Evolutionary conservation across 2,113 vertebrate genomes (phyloP), one percentile per base, ranked within the genome.

Genomic region (Merops nubicus): DNA sequence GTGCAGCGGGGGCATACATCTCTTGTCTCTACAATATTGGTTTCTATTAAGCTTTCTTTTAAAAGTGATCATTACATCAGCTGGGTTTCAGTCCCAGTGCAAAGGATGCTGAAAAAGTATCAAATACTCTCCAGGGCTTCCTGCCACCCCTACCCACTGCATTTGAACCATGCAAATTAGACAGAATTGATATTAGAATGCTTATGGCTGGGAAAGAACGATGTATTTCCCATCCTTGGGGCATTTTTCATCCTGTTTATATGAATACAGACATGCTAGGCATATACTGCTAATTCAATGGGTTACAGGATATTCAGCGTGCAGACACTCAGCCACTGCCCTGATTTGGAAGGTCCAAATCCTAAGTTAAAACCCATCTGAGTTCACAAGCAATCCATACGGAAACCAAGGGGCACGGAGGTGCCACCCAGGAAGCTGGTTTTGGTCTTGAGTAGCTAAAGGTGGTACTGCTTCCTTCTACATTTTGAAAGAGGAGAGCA

Each of bases 41-140:
- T 93, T 96, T 96, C 87, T 95, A 88, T 51, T 89, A 94, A 87
- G 69, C 88, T 93, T 92, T 93, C 73, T 93, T 97, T 95, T 86
- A 93, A 93, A 82, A 93, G 69, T 36, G 76, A 95, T 93, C 89
- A 96, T 96, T 95, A 94, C 64, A 70, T 65, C 89, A 91, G 82
- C 94, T 75, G 36, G 51, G 34, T 88, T 94, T 87, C 89, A 89
- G 81, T 85, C 72, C 47, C 57, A 60, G 72, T 89, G 81, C 82
- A 70, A 89, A 90, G 85, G 79, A 84, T 88, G 90, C 93, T 75
- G 83, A 93, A 94, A 57, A 94, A 97, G 90, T 91, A 95, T 68
- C 85, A 91, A 70, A 93, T 70, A 85, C 42, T 93, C 95, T 93
- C 74, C 43, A 78, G 76, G 88, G 79, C 84, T 97, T 91, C 56